These are phyloP conservation scores for Penaeus indicus DNA, from an alignment of 1,140 invertebrate species.

Conservation along the genomic window DNA sequence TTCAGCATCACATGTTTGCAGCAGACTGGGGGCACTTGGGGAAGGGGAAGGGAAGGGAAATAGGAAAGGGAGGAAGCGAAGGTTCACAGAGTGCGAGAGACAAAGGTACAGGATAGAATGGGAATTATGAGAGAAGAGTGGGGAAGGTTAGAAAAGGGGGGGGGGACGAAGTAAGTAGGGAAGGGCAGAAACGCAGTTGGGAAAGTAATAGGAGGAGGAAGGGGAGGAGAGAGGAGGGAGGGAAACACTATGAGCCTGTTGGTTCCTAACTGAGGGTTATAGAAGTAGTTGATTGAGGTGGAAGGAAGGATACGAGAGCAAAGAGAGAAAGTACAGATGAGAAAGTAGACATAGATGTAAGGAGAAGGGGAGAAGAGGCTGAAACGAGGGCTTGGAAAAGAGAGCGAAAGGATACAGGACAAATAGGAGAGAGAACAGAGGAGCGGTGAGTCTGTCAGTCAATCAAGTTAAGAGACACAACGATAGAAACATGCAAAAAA, in stretches of 20 bases:
- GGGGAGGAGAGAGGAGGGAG: not conserved
- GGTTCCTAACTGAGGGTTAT: not conserved
- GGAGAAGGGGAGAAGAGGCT: not conserved
- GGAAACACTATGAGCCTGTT: not conserved
- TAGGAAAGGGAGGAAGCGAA: not conserved
- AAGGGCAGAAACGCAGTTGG: not conserved
- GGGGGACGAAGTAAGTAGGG: too few relatives aligned
- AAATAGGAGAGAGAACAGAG: not conserved
- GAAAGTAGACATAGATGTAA: not conserved
- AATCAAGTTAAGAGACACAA: not conserved
- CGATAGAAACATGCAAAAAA: not conserved
- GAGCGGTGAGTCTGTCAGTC: not conserved
- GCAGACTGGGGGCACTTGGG: too few relatives aligned
- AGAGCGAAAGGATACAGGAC: not conserved
- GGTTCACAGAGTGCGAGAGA: not conserved
- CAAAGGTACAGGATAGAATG: not conserved
- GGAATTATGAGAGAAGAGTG: not conserved
- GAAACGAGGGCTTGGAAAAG: not conserved
- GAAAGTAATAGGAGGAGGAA: not conserved
- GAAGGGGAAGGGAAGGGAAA: not conserved
- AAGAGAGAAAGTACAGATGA: not conserved
- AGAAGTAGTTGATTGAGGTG: not conserved
- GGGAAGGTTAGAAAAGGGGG: not conserved
- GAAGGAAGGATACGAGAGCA: not conserved
- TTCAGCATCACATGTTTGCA: too few relatives aligned